These are phyloP conservation scores for Emydoidea blandingii DNA, from an alignment of 2,797 vertebrate genomes.

Conservation along the genomic window DNA sequence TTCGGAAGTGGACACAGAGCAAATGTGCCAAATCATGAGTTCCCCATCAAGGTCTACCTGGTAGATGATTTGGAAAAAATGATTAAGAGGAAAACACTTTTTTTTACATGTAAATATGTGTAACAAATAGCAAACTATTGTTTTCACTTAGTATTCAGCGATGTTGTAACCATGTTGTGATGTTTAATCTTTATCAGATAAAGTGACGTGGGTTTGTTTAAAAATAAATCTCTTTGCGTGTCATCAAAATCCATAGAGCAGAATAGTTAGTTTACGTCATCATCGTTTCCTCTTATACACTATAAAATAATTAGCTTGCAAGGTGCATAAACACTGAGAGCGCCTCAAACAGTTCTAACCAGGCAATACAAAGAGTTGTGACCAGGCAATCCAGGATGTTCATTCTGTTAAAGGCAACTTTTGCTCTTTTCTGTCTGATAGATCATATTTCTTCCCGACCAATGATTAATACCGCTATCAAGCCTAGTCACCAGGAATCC, in stretches of 20 bases:
- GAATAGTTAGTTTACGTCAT: neutral
- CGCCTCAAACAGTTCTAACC: neutral
- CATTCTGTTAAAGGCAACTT: neutral
- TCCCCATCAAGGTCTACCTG: slow-evolving; percentile 65
- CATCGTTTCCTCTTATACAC: neutral
- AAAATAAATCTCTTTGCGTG: neutral
- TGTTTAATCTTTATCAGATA: neutral
- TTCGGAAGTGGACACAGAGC: neutral
- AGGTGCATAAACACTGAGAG: neutral
- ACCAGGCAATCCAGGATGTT: neutral
- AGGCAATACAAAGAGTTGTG: neutral
- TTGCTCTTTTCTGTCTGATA: slow-evolving; percentile 17
- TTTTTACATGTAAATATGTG: neutral
- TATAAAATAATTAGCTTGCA: slow-evolving; percentile 34
- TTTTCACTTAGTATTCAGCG: neutral
- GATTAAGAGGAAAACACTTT: neutral
- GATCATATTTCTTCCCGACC: neutral
- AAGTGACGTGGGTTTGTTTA: neutral
- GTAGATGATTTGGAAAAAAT: neutral
- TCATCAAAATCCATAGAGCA: neutral
- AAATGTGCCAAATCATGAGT: neutral
- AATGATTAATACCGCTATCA: fast-evolving
- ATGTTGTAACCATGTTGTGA: neutral
- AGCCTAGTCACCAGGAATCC: fast-evolving
- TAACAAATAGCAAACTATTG: neutral